These are phyloP conservation scores for Argyresthia albistria DNA, from an alignment of 2,888 invertebrate genomes.

Conservation along the genomic window DNA sequence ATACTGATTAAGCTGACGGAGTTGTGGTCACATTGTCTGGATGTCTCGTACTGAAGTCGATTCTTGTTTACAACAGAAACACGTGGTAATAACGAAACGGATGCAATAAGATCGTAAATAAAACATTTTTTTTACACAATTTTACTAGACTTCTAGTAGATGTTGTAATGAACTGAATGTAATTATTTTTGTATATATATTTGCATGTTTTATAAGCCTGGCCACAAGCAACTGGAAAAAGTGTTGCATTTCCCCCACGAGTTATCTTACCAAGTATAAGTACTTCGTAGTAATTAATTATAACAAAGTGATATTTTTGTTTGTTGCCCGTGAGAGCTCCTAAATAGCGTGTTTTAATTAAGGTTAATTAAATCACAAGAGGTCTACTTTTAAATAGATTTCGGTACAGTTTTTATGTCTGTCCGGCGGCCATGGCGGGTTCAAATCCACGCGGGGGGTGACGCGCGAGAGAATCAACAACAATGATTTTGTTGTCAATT, in stretches of 20 bases:
- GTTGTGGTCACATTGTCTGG: too few species aligned
- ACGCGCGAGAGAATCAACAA: constrained; percentile 1
- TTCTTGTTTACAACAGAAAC: too few species aligned
- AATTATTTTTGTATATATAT: background rate
- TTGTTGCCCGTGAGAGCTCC: constrained; percentile 28
- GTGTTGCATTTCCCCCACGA: too few species aligned
- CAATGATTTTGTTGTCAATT: constrained; percentile 4
- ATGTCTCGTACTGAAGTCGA: too few species aligned
- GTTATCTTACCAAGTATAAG: too few species aligned
- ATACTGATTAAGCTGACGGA: too few species aligned
- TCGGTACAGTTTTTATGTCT: constrained; percentile 3
- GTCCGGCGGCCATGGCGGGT: background rate
- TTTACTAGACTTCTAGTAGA: background rate
- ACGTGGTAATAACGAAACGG: background rate
- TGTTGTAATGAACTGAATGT: background rate
- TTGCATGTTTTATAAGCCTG: background rate
- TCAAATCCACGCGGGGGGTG: constrained; percentile 12
- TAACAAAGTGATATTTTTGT: too few species aligned
- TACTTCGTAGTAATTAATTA: too few species aligned
- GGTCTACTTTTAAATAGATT: constrained; percentile 28
- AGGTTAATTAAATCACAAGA: constrained; percentile 51
- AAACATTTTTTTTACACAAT: background rate
- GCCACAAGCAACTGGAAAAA: too few species aligned
- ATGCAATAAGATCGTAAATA: constrained; percentile 2
- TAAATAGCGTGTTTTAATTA: constrained; percentile 37